These are phyloP conservation scores for Martes martes DNA, from an alignment of 2,113 vertebrate genomes.

Conservation along the genomic window DNA sequence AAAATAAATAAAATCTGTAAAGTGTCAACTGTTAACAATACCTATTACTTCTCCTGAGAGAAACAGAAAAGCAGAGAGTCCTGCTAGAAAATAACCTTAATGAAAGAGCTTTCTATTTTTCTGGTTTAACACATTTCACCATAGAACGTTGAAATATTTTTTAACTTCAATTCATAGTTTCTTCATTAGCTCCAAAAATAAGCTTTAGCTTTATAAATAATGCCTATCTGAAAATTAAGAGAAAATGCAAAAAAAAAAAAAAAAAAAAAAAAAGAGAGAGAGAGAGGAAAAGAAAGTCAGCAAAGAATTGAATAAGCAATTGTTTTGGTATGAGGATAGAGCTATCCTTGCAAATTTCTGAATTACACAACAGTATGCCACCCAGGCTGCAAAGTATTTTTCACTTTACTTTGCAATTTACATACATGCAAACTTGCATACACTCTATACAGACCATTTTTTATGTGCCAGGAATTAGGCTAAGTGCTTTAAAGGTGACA, in stretches of 20 bases:
- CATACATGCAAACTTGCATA: not conserved
- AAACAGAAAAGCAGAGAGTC: not conserved
- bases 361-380: slow-evolving; percentile 11
- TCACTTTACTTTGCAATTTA: slow-evolving; percentile 29
- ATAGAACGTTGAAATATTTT: not conserved
- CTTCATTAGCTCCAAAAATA: slow-evolving; percentile 20
- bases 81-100: not conserved
- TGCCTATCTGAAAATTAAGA: not conserved
- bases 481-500: slow-evolving; percentile 30
- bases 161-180: slow-evolving; percentile 5
- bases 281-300: not conserved
- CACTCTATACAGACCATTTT: not conserved
- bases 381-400: slow-evolving; percentile 8
- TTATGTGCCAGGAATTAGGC: not conserved
- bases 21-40: slow-evolving; percentile 9
- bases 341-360: not conserved
- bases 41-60: slow-evolving; percentile 10
- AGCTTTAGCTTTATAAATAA: slow-evolving; percentile 10
- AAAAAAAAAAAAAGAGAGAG: no score
- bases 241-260: not conserved
- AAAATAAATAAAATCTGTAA: not conserved
- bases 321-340: not conserved
- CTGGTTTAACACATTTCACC: slow-evolving; percentile 1
- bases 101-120: not conserved
- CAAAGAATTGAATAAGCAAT: not conserved